phyloP scores from a whole-genome alignment of 2,797 vertebrate genomes.

The Dendrocincla fuliginosa region DNA sequence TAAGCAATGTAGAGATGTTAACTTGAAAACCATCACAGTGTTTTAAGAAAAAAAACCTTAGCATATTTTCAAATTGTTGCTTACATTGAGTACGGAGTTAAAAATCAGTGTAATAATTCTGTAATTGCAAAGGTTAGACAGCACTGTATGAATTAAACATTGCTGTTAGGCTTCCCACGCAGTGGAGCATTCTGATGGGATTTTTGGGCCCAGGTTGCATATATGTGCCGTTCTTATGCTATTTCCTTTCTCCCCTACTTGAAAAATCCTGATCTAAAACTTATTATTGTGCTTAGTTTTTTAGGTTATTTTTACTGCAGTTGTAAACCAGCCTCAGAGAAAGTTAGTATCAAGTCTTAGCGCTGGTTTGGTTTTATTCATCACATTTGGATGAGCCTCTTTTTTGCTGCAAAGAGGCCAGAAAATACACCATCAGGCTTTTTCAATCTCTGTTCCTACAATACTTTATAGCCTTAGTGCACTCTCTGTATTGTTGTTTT shows the following conservation, averaged over 20 bases:
- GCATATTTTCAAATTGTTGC: neutral
- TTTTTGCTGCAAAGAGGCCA: neutral
- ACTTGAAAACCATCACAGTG: neutral
- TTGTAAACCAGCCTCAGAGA: neutral
- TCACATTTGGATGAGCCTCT: neutral
- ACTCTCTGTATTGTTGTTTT: neutral
- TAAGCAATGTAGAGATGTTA: neutral
- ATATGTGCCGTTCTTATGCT: neutral
- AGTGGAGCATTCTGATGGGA: neutral
- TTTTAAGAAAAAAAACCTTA: neutral
- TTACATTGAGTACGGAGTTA: neutral
- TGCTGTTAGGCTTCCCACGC: neutral
- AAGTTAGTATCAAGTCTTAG: neutral
- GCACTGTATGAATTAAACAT: neutral
- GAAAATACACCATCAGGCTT: rapidly evolving
- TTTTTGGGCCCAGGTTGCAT: neutral
- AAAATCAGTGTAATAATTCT: neutral
- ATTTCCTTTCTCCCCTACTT: neutral
- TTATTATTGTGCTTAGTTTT: neutral
- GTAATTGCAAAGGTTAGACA: neutral
- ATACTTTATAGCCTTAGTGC: neutral
- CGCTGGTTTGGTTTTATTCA: neutral
- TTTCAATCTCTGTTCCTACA: neutral
- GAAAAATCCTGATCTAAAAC: neutral
- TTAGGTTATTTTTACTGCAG: neutral